Percentiles rank a stretch among this genome's conserved stretches.
phyloP scores from a whole-genome alignment of 2,797 vertebrate species.

The Fratercula arctica region DNA sequence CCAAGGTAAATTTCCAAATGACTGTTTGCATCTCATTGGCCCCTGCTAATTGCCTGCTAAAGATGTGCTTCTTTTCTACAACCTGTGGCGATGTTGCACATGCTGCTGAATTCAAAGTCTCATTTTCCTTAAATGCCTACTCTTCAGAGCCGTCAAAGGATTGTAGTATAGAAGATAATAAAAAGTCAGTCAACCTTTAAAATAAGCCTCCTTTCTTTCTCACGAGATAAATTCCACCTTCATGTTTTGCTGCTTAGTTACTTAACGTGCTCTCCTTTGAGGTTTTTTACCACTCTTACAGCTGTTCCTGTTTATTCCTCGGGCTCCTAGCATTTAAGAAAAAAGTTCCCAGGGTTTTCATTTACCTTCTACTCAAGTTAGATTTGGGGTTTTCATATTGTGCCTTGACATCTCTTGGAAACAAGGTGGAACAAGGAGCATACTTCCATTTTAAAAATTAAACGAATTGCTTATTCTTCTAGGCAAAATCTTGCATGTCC shows the following conservation, averaged over 20 bases:
- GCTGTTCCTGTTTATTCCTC: constrained; percentile 40
- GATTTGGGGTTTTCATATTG: background rate
- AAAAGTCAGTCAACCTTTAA: background rate
- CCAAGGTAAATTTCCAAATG: constrained; percentile 1
- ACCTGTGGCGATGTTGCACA: background rate
- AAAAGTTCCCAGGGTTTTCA: background rate
- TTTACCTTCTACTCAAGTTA: background rate
- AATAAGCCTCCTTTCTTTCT: background rate
- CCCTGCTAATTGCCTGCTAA: background rate
- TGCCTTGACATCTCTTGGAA: background rate
- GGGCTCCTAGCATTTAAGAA: background rate
- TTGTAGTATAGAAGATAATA: background rate
- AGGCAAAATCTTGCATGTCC: background rate
- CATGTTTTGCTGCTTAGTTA: background rate
- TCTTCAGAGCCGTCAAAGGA: background rate
- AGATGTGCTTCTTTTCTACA: background rate
- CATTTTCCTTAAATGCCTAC: background rate
- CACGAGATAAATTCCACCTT: background rate
- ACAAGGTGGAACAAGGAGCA: background rate
- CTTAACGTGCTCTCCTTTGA: background rate
- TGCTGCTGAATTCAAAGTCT: background rate
- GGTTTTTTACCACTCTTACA: background rate
- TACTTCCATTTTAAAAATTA: background rate
- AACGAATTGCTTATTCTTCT: background rate
- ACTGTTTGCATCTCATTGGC: background rate